Conservation (phyloP, 2,797 vertebrate genomes). For the Acanthiza pusilla region DNA sequence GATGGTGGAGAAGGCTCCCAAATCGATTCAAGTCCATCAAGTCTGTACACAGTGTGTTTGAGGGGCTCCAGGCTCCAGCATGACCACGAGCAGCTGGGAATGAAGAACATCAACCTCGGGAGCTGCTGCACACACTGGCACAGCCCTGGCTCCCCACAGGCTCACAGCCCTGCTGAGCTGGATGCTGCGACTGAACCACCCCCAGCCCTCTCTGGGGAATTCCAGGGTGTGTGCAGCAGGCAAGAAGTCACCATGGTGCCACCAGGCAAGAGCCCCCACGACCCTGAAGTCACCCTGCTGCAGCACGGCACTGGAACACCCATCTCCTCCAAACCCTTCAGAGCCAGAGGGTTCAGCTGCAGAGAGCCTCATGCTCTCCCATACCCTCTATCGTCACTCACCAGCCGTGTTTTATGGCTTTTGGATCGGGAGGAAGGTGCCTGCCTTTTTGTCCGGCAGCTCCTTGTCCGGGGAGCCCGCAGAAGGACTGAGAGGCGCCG, state of each 20-base stretch:
- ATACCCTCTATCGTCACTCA: not conserved
- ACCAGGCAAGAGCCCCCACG: accelerated
- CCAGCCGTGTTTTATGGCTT: accelerated
- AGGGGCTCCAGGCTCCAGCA: not conserved
- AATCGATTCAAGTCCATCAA: not conserved
- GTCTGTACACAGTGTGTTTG: not conserved
- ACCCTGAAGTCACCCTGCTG: not conserved
- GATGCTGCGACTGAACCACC: not conserved
- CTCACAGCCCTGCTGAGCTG: not conserved
- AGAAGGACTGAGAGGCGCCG: not conserved
- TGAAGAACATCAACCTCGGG: not conserved
- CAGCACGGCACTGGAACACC: accelerated
- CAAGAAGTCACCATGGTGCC: not conserved
- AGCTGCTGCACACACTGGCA: accelerated
- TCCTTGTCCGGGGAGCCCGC: accelerated
- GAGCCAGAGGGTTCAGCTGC: not conserved
- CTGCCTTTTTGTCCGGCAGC: not conserved
- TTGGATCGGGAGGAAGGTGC: not conserved
- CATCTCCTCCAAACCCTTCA: not conserved
- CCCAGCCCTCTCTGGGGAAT: not conserved
- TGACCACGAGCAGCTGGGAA: not conserved
- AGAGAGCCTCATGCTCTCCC: not conserved
- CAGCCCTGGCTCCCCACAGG: not conserved
- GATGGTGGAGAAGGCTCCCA: not conserved
- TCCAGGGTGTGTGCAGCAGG: too few relatives aligned